Percentiles rank a stretch among this genome's conserved stretches.
These are phyloP conservation scores for Loripinus fragilis DNA, from an alignment of 2,888 invertebrate species.

Conservation along the genomic window DNA sequence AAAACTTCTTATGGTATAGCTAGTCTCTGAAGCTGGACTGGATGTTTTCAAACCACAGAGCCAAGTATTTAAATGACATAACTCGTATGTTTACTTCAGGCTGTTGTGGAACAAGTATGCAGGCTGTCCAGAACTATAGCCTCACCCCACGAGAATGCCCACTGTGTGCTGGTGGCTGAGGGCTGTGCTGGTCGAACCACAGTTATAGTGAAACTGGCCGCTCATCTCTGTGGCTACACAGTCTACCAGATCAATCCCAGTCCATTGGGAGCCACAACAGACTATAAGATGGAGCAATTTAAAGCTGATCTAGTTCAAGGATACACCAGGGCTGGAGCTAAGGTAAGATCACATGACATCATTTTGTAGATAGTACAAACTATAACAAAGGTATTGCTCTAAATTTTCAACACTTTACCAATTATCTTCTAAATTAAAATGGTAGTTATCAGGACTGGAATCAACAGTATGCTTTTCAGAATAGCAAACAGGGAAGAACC, in stretches of 20 bases:
- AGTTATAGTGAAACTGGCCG: constrained; percentile 78
- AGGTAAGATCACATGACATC: constrained; percentile 70
- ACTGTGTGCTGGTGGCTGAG: constrained; percentile 80
- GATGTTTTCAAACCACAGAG: no score
- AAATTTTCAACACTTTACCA: no score
- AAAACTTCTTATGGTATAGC: no score
- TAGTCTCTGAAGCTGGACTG: no score
- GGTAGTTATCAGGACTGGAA: no score
- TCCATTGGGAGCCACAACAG: constrained; percentile 59
- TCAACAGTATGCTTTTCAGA: no score
- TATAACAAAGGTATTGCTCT: no score
- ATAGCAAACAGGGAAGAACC: no score
- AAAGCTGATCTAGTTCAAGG: constrained; percentile 81
- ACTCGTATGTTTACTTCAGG: no score
- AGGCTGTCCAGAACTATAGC: constrained; percentile 80
- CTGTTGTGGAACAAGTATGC: constrained; percentile 80
- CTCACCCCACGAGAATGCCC: constrained; percentile 81
- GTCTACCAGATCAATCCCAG: constrained; percentile 79
- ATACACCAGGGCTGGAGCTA: constrained; percentile 82
- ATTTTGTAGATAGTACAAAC: no score
- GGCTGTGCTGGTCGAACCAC: constrained; percentile 79
- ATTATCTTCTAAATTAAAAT: no score
- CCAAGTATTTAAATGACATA: no score
- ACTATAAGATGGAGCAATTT: constrained; percentile 78
- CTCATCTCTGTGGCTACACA: constrained; percentile 80